Conservation (phyloP, 2,888 invertebrate genomes). For the Harpagoxenus sublaevis region DNA sequence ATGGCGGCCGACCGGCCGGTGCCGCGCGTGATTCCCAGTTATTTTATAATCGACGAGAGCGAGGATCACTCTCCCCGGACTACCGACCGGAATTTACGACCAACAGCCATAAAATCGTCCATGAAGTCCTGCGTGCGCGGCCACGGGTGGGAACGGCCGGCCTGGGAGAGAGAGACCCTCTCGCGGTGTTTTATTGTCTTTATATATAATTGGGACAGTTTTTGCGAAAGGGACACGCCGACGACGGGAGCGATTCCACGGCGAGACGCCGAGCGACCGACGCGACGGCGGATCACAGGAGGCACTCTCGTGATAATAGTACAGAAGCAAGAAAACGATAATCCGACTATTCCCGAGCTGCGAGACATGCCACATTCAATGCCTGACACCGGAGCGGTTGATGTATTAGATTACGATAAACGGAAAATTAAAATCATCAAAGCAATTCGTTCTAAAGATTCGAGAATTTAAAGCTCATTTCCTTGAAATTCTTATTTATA, state of each 20-base stretch:
- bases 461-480: neutral
- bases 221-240: constrained; percentile 72
- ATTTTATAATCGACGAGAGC: constrained; percentile 82
- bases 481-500: neutral
- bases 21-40: constrained; percentile 64
- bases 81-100: constrained; percentile 83
- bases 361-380: neutral
- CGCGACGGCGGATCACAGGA: constrained; percentile 32
- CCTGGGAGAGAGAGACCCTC: constrained; percentile 45
- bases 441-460: neutral
- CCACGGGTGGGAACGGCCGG: constrained; percentile 71
- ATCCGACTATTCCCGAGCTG: neutral
- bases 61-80: constrained; percentile 71
- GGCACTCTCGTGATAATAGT: neutral
- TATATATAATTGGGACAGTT: constrained; percentile 84
- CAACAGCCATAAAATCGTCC: constrained; percentile 84
- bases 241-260: constrained; percentile 64
- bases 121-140: constrained; percentile 55
- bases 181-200: constrained; percentile 80
- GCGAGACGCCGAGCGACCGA: constrained; percentile 61
- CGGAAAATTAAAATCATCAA: neutral
- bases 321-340: constrained; percentile 4
- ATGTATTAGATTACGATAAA: neutral
- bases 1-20: constrained; percentile 19
- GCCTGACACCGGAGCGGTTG: neutral